Conservation (phyloP, 2,888 invertebrate species). For the Heterodera filipjevi region DNA sequence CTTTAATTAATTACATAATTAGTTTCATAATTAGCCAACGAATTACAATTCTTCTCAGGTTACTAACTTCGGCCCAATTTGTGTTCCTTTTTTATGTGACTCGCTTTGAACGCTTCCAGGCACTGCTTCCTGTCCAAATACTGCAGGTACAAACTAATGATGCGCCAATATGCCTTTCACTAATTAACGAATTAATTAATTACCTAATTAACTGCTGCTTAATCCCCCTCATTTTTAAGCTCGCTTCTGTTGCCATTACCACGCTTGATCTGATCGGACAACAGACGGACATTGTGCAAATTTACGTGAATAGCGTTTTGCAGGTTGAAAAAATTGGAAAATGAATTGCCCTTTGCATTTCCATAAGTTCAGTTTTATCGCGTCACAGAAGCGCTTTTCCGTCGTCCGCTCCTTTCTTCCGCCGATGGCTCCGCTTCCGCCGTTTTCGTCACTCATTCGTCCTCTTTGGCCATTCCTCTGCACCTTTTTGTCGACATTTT, state of each 20-base stretch:
- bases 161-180: neutral
- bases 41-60: neutral
- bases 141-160: neutral
- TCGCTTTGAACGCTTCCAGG: conserved; percentile 32
- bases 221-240: neutral
- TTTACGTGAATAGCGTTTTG: conserved; percentile 20
- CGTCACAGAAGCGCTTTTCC: conserved; percentile 14
- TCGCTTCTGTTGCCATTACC: conserved; percentile 23
- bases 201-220: neutral
- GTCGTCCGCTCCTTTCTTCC: conserved; percentile 5
- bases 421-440: conserved; percentile 1
- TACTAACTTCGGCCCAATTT: conserved; percentile 24
- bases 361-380: neutral
- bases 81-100: conserved; percentile 28
- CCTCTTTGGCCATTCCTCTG: conserved; percentile 4
- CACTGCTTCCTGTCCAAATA: conserved; percentile 18
- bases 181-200: neutral
- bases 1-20: neutral
- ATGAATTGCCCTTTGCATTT: neutral
- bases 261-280: conserved; percentile 32
- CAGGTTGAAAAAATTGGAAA: neutral
- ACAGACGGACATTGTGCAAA: conserved; percentile 33
- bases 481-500: conserved; percentile 16
- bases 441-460: conserved; percentile 8
- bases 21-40: neutral